phyloP scores from a whole-genome alignment of 2,888 invertebrate genomes.

The Malthinus seriepunctatus region DNA sequence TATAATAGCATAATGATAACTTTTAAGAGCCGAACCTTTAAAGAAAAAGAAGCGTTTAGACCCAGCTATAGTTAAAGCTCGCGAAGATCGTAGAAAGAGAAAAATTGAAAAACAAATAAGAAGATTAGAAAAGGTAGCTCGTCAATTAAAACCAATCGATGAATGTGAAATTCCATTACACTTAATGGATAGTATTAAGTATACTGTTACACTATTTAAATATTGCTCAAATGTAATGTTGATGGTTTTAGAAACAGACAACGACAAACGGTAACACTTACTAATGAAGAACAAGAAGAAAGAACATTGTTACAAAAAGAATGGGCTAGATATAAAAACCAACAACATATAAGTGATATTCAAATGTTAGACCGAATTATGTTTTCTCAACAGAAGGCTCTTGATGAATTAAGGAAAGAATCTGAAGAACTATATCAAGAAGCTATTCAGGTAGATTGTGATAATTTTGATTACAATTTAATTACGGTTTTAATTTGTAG shows the following conservation, averaged over 20 bases:
- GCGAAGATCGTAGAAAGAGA: slow-evolving; percentile 80
- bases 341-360: slow-evolving; percentile 67
- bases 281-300: slow-evolving; percentile 64
- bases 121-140: slow-evolving; percentile 75
- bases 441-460: slow-evolving; percentile 73
- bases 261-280: slow-evolving; percentile 57
- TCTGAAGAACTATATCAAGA: slow-evolving; percentile 87
- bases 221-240: slow-evolving; percentile 4
- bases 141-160: slow-evolving; percentile 86
- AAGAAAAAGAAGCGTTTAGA: slow-evolving; percentile 89
- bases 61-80: slow-evolving; percentile 75
- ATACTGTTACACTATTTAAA: slow-evolving; percentile 39
- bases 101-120: slow-evolving; percentile 88
- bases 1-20: not conserved
- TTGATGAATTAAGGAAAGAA: slow-evolving; percentile 76
- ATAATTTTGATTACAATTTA: not conserved
- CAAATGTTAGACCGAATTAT: slow-evolving; percentile 70
- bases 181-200: slow-evolving; percentile 69
- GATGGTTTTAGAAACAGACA: slow-evolving; percentile 55
- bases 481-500: slow-evolving; percentile 56
- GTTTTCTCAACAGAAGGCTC: slow-evolving; percentile 74
- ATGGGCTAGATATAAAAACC: slow-evolving; percentile 73
- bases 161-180: slow-evolving; percentile 78
- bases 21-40: slow-evolving; percentile 79
- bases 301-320: slow-evolving; percentile 70